These are phyloP conservation scores for Candoia aspera DNA, from an alignment of 2,113 vertebrate genomes.

Conservation along the genomic window DNA sequence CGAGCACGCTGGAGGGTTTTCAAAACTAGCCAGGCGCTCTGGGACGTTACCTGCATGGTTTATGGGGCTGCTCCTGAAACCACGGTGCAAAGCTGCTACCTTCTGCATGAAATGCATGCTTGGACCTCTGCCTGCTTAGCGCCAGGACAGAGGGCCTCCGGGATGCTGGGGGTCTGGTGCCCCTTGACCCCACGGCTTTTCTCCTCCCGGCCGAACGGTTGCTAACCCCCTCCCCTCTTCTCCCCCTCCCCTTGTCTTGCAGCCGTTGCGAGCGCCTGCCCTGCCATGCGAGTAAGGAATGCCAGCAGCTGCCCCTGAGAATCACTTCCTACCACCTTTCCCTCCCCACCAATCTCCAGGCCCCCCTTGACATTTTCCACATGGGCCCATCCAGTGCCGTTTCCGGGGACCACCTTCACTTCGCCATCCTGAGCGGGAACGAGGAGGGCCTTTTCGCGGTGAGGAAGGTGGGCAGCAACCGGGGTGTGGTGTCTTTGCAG, in stretches of 20 bases:
- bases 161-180: neutral
- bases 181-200: constrained; percentile 30
- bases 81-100: neutral
- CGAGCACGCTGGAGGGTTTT: neutral
- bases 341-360: constrained; percentile 95
- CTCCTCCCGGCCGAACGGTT: constrained; percentile 62
- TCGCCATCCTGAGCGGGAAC: constrained; percentile 89
- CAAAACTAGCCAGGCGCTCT: neutral
- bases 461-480: constrained; percentile 78
- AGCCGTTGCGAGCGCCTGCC: constrained; percentile 99
- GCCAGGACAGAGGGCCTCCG: neutral
- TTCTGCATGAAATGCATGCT: neutral
- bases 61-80: neutral
- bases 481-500: constrained; percentile 87
- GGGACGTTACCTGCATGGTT: neutral
- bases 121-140: neutral
- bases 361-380: constrained; percentile 93
- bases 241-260: constrained; percentile 84
- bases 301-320: constrained; percentile 93
- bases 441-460: constrained; percentile 88
- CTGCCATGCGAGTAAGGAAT: constrained; percentile 94
- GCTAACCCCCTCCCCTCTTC: constrained; percentile 72
- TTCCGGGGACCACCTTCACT: constrained; percentile 87
- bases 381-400: constrained; percentile 90
- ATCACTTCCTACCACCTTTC: constrained; percentile 98